Conservation (phyloP, 2,113 vertebrate species). For the Herpailurus yagouaroundi region DNA sequence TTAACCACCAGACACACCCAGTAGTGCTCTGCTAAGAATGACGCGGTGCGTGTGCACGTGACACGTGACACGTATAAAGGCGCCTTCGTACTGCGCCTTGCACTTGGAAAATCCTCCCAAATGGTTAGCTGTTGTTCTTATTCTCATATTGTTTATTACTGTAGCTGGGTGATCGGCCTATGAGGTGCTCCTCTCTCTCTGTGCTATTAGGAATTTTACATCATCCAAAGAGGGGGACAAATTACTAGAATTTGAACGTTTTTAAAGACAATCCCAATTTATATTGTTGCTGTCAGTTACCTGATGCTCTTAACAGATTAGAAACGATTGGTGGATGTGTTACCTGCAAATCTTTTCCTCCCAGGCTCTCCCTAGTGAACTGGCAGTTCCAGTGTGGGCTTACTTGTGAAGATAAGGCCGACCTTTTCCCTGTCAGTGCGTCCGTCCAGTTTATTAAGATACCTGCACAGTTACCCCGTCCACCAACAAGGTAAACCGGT, state of each 20-base stretch:
- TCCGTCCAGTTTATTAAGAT: constrained; percentile 92
- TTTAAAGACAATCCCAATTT: neutral
- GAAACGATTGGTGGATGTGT: accelerated
- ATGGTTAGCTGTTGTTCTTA: neutral
- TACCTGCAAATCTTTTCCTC: neutral
- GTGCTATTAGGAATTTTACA: neutral
- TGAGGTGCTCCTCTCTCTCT: neutral
- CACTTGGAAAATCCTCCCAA: neutral
- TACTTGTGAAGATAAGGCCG: constrained; percentile 81
- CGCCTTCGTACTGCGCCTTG: neutral
- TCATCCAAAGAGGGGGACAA: too few relatives aligned
- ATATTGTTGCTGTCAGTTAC: accelerated
- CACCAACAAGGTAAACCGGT: constrained; percentile 88
- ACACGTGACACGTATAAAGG: neutral
- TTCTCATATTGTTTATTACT: neutral
- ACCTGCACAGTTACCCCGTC: constrained; percentile 83
- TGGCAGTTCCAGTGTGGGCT: constrained; percentile 91
- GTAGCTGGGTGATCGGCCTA: neutral
- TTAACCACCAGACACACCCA: neutral
- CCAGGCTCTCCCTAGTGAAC: constrained; percentile 87
- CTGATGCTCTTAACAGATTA: neutral
- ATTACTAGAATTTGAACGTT: neutral
- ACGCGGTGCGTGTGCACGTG: accelerated
- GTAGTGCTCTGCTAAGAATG: neutral
- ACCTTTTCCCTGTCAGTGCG: constrained; percentile 88